These are phyloP conservation scores for Antheraea assamensis DNA, from an alignment of 2,888 invertebrate species.

Conservation along the genomic window DNA sequence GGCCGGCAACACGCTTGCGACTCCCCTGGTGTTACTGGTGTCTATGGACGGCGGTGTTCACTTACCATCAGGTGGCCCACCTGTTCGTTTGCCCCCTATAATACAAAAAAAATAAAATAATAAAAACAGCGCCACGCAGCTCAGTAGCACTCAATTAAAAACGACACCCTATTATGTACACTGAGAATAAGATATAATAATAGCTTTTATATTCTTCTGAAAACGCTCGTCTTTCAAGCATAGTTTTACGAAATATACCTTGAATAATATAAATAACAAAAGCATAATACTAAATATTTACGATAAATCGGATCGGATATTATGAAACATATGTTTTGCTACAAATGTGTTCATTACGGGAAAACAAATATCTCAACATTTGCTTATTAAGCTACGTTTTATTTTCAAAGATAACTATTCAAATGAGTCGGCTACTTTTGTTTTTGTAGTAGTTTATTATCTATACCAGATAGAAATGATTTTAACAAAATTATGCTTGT, in stretches of 20 bases:
- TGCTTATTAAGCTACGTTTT: background rate
- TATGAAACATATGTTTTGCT: background rate
- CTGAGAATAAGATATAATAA: background rate
- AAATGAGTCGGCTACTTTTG: too few relatives aligned
- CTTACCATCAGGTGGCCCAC: too few relatives aligned
- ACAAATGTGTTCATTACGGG: background rate
- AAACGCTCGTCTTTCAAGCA: background rate
- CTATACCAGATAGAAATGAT: background rate
- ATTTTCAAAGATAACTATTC: background rate
- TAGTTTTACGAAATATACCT: background rate
- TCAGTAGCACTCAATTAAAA: background rate
- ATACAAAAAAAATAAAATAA: too few relatives aligned
- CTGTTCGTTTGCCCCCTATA: too few relatives aligned
- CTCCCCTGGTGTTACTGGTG: too few relatives aligned
- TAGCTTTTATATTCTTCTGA: background rate
- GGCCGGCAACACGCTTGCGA: too few relatives aligned
- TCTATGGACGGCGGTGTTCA: too few relatives aligned
- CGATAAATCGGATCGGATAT: constrained; percentile 1
- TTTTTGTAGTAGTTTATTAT: too few relatives aligned
- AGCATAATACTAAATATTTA: background rate
- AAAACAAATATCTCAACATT: background rate
- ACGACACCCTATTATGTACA: background rate
- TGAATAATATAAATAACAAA: background rate
- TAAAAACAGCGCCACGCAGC: background rate
- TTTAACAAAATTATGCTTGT: too few relatives aligned